Base-by-base conservation (phyloP, 2,113 vertebrate genomes). In the Varanus salvator region DNA sequence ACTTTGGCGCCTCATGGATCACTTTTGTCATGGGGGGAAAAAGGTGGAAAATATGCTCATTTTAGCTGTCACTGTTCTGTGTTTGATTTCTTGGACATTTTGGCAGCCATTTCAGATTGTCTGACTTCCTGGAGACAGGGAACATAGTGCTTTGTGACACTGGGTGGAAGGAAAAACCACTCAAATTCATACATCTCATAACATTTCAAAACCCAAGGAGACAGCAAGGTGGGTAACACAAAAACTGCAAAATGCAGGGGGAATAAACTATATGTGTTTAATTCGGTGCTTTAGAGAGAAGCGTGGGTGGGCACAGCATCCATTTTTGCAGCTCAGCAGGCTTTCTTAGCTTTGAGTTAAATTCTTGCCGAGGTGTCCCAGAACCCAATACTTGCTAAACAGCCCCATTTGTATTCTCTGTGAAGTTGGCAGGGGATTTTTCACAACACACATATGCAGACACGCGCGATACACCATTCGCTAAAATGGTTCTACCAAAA, bases 61-160 rank as follows among this genome's bases (percentile, higher is more conserved):
- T 90, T 87, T 83, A 88, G 86, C 88, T 91, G 38, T 85, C 88
- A 85, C 60, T 85, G 89, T 81, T 76, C n/a, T 84, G 6, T 93
- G 29, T 19, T 91, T 91, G 69, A 54, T 85, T 88, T 86, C 86
- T 93, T 71, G 81, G n/a, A 82, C 9, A 86, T 86, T 4, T 93
- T 93, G 80, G 64, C 54, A 92, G 80, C 57, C 11, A 60, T 91
- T 91, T 93, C 29, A 50, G 84, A 84, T 27, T 66, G 6, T 75
- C 68, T 91, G 90, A 27, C 3, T 84, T 92, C 77, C 0, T 85
- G 77, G 82, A 80, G 38, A n/a, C 83, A 14, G 11, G 27, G 3
- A 89, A 12, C 85, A 34, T 31, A 93, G 19, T 88, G 68, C 75
- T 38, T 44, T 76, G 14, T 88, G 54, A 90, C 25, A 93, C 75